Conservation (phyloP, 2,113 vertebrate genomes). For the Scomber scombrus region DNA sequence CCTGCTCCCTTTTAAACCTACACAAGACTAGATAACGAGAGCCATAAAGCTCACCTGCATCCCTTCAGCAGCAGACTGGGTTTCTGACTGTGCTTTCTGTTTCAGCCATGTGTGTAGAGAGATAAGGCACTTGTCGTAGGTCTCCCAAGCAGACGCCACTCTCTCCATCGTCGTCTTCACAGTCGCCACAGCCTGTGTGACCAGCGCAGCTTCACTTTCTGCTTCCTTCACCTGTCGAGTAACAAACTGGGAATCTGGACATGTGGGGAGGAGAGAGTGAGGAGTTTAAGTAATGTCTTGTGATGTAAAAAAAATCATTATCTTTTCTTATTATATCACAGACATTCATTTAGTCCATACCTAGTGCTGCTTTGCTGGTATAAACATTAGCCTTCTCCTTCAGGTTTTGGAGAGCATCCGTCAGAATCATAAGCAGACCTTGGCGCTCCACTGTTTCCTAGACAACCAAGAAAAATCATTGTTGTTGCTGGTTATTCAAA, state of each 20-base stretch:
- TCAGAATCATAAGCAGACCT: constrained; percentile 47
- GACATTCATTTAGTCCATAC: constrained; percentile 23
- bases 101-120: constrained; percentile 57
- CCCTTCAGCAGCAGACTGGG: background rate
- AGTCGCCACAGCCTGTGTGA: constrained; percentile 24
- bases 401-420: constrained; percentile 50
- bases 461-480: background rate
- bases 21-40: background rate
- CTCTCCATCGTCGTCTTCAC: constrained; percentile 53
- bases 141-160: constrained; percentile 52
- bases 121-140: constrained; percentile 30
- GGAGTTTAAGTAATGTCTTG: background rate
- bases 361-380: constrained; percentile 56
- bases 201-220: constrained; percentile 35
- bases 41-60: constrained; percentile 30
- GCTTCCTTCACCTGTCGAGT: constrained; percentile 49
- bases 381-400: constrained; percentile 48
- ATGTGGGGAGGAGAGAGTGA: background rate
- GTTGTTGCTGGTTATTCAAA: background rate
- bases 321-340: background rate
- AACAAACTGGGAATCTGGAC: constrained; percentile 36
- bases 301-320: too few relatives aligned
- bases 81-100: background rate
- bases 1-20: too few relatives aligned
- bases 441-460: constrained; percentile 58